Base-by-base conservation (phyloP, 2,113 vertebrate species). In the Rhagologus leucostigma region DNA sequence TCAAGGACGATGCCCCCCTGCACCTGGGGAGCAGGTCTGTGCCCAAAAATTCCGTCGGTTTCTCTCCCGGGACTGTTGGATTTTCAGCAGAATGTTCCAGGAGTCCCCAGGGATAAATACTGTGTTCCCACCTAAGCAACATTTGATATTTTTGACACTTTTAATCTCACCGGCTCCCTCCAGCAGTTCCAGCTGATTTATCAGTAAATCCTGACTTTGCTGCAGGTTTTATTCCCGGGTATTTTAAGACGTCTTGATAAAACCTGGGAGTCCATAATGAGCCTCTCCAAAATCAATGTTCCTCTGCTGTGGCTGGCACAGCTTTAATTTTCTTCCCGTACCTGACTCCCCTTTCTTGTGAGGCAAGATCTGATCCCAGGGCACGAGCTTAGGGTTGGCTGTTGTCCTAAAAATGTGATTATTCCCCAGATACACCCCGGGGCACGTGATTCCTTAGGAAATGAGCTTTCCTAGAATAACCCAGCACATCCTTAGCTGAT, bases 1-100 rank as follows among this genome's bases (percentile, higher is more conserved):
- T 98, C 44, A 99, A 99, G 92, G 98, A 99, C 1, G 98, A 99
- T 1, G 97, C 98, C 30, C 98, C 98, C 1, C 98, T 99, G 8
- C 82, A 98, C 77, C 57, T 99, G 8, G 97, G 98, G 30, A 99
- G 89, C 98, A 99, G 98, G 99, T 98, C 39, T 59, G 97, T 52
- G 21, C 4, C 19, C 21, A 3, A 12, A 16, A 10, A 3, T 37
- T 7, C 18, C 15, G 0, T 2, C 6, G 1, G 20, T 22, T 55
- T 7, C 37, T 49, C 50, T n/a, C 18, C 53, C 7, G 5, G 56
- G 24, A 4, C 1, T 16, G 9, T 10, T 6, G 2, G 29, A 1
- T 14, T 41, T 63, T 46, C 8, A 39, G 23, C 20, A 46, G 64
- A 32, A 10, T 0, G 0, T n/a, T 55, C 67, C 75, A 46, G 33